Percentiles rank a stretch among this genome's conserved stretches.
Conservation (phyloP, 1,140 invertebrate genomes). For the Cephus cinctus region DNA sequence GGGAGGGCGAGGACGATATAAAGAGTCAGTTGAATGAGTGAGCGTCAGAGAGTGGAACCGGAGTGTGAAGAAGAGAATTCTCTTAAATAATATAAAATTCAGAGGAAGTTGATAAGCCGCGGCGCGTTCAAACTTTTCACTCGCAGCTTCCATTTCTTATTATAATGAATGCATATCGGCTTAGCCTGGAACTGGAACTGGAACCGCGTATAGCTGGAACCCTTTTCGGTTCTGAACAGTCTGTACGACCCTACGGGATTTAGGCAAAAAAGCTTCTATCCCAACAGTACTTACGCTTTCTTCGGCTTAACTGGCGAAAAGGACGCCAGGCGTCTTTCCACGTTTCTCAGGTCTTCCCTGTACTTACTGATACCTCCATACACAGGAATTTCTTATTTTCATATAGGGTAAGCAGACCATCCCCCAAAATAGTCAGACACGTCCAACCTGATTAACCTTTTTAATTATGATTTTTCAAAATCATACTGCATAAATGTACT, state of each 20-base stretch:
- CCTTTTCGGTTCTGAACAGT: constrained; percentile 41
- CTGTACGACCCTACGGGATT: constrained; percentile 34
- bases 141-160: constrained; percentile 53
- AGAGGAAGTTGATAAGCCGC: constrained; percentile 53
- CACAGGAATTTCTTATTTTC: too few relatives aligned
- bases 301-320: too few relatives aligned
- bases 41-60: not conserved
- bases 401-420: too few relatives aligned
- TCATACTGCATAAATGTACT: too few relatives aligned
- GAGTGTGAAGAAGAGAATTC: constrained; percentile 28
- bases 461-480: too few relatives aligned
- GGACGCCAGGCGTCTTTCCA: too few relatives aligned
- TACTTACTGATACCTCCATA: too few relatives aligned
- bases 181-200: constrained; percentile 43
- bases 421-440: too few relatives aligned
- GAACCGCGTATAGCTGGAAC: constrained; percentile 35
- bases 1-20: constrained; percentile 14
- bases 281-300: constrained; percentile 1
- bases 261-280: constrained; percentile 15
- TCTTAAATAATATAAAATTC: constrained; percentile 57
- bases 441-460: too few relatives aligned
- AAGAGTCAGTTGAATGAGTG: too few relatives aligned
- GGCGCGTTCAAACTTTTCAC: constrained; percentile 53
- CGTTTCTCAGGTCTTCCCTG: too few relatives aligned
- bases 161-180: constrained; percentile 59